Conservation (phyloP, 2,113 vertebrate genomes). For the Coracopsis vasa region DNA sequence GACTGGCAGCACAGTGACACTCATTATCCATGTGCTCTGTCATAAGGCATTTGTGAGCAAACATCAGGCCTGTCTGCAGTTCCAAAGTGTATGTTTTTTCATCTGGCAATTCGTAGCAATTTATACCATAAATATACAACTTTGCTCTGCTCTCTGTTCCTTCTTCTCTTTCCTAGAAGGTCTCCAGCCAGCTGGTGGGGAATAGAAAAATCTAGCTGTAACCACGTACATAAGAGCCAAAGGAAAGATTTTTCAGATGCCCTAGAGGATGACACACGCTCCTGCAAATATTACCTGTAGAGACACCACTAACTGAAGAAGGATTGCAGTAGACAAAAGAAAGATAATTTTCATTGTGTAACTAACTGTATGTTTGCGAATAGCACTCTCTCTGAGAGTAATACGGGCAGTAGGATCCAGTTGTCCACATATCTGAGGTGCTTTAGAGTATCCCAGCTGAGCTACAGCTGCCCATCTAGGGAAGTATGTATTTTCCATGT, state of each 20-base stretch:
- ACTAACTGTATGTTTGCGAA: not conserved
- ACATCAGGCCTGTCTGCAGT: not conserved
- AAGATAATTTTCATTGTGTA: not conserved
- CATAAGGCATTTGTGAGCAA: not conserved
- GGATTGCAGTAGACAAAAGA: not conserved
- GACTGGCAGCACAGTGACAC: not conserved
- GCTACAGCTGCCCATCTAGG: not conserved
- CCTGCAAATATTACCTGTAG: not conserved
- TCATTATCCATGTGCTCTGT: not conserved
- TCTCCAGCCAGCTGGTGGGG: not conserved
- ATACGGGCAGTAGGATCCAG: not conserved
- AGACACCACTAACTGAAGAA: not conserved
- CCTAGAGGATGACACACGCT: not conserved
- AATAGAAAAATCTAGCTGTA: not conserved
- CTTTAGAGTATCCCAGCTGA: not conserved
- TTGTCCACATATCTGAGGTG: not conserved
- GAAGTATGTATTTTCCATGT: not conserved
- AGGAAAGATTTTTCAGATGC: not conserved
- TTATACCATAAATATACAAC: not conserved
- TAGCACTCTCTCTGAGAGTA: not conserved
- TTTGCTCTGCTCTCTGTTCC: not conserved
- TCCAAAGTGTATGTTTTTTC: not conserved
- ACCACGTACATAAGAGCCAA: not conserved
- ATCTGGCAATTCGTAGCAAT: not conserved
- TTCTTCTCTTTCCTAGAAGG: not conserved